Evolutionary conservation across 2,888 invertebrate genomes (phyloP).

Genomic region (Diplolepis rosae): DNA sequence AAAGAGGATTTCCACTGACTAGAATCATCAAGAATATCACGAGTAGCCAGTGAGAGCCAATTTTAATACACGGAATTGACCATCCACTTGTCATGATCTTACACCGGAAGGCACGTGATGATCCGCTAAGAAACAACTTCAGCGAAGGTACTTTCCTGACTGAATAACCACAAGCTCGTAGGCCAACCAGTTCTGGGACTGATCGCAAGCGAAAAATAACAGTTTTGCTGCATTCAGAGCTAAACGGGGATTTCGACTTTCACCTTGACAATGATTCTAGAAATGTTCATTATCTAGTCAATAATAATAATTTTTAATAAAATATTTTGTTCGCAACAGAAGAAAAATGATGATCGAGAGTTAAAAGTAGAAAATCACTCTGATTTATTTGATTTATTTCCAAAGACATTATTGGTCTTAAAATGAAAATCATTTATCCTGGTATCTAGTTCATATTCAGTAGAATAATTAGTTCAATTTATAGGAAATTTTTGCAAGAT

Average conservation of each 20-base stretch:
- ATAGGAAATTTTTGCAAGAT: not conserved
- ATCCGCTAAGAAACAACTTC: conserved; percentile 31
- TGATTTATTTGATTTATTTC: too few relatives aligned
- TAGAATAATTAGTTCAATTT: too few relatives aligned
- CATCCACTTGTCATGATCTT: conserved; percentile 26
- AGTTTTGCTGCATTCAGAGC: not conserved
- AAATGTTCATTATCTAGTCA: not conserved
- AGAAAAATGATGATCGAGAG: too few relatives aligned
- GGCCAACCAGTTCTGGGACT: conserved; percentile 31
- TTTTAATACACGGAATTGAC: not conserved
- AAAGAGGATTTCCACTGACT: conserved; percentile 45
- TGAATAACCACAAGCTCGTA: conserved; percentile 39
- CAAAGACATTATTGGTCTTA: too few relatives aligned
- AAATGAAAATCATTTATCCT: too few relatives aligned
- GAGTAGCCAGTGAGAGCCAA: conserved; percentile 29
- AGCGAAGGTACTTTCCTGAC: conserved; percentile 40
- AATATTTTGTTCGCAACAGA: too few relatives aligned
- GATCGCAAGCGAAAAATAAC: not conserved
- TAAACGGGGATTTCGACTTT: too few relatives aligned
- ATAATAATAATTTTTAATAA: too few relatives aligned
- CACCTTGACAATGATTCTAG: not conserved
- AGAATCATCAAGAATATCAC: conserved; percentile 36
- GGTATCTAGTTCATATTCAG: too few relatives aligned
- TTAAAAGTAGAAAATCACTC: too few relatives aligned
- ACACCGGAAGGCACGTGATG: not conserved